phyloP scores from a whole-genome alignment of 2,888 invertebrate genomes.

The Oxyteleia sp. region DNA sequence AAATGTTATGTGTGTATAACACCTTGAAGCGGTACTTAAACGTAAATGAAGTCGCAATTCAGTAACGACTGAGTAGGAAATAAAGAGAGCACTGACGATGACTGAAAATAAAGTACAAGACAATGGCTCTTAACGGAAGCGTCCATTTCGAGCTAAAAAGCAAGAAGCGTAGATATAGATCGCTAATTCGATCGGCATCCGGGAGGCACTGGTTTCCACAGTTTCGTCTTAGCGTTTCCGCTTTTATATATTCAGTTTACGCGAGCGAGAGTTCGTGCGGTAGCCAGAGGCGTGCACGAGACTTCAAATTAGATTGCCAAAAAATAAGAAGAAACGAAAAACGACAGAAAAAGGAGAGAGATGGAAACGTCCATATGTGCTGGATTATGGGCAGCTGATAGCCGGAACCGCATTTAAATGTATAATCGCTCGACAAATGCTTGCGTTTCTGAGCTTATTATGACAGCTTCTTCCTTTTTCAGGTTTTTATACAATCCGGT shows the following conservation, averaged over 20 bases:
- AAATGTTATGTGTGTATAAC: slow-evolving; percentile 61
- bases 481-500: no score
- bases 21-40: slow-evolving; percentile 56
- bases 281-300: slow-evolving; percentile 76
- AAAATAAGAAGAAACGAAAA: slow-evolving; percentile 69
- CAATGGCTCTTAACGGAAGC: slow-evolving; percentile 67
- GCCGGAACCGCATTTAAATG: slow-evolving; percentile 84
- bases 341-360: not conserved
- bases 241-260: slow-evolving; percentile 63
- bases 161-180: slow-evolving; percentile 68
- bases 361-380: slow-evolving; percentile 36
- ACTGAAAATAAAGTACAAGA: slow-evolving; percentile 58
- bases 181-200: slow-evolving; percentile 73
- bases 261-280: slow-evolving; percentile 76
- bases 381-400: slow-evolving; percentile 82
- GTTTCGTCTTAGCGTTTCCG: slow-evolving; percentile 69
- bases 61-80: slow-evolving; percentile 64
- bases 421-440: slow-evolving; percentile 81
- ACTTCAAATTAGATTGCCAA: slow-evolving; percentile 62
- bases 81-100: slow-evolving; percentile 51
- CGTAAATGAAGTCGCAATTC: slow-evolving; percentile 63
- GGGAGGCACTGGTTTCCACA: slow-evolving; percentile 74
- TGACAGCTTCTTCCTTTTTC: not conserved
- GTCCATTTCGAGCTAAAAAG: slow-evolving; percentile 64
- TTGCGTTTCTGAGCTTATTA: slow-evolving; percentile 79